A percentile compares a stretch with the other conserved stretches of the same genome.
These are phyloP conservation scores for Otolemur garnettii DNA, from an alignment of 2,113 vertebrate species.

Conservation along the genomic window DNA sequence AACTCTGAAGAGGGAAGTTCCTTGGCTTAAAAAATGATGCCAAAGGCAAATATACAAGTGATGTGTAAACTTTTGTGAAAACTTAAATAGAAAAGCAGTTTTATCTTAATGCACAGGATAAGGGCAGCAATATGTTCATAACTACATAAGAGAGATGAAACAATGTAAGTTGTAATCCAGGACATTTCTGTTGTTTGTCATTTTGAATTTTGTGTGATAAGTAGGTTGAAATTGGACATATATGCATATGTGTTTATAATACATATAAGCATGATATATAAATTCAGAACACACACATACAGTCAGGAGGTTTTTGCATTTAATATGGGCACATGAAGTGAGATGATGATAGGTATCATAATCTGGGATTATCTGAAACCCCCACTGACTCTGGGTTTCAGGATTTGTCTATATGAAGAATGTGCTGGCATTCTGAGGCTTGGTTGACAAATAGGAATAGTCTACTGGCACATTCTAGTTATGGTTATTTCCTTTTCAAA, in stretches of 20 bases:
- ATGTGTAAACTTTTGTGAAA: conserved; percentile 11
- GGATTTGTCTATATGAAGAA: not conserved
- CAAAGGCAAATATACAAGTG: not conserved
- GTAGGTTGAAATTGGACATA: not conserved
- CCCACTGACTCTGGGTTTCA: not conserved
- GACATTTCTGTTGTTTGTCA: not conserved
- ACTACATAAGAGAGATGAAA: not conserved
- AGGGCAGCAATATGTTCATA: not conserved
- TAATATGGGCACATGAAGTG: not conserved
- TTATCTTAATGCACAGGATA: conserved; percentile 44
- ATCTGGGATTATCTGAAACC: not conserved
- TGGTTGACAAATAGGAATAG: not conserved
- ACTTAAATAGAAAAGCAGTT: not conserved
- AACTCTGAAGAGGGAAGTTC: conserved; percentile 15
- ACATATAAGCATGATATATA: not conserved
- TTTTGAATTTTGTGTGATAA: not conserved
- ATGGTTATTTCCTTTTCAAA: conserved; percentile 34
- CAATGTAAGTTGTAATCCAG: not conserved
- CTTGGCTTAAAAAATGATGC: conserved; percentile 46
- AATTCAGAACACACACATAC: not conserved
- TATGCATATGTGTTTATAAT: not conserved
- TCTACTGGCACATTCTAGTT: not conserved
- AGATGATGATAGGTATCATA: not conserved
- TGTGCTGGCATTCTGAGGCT: not conserved
- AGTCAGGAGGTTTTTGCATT: not conserved